These are phyloP conservation scores for Sylvia borin DNA, from an alignment of 2,797 vertebrate genomes.

Conservation along the genomic window DNA sequence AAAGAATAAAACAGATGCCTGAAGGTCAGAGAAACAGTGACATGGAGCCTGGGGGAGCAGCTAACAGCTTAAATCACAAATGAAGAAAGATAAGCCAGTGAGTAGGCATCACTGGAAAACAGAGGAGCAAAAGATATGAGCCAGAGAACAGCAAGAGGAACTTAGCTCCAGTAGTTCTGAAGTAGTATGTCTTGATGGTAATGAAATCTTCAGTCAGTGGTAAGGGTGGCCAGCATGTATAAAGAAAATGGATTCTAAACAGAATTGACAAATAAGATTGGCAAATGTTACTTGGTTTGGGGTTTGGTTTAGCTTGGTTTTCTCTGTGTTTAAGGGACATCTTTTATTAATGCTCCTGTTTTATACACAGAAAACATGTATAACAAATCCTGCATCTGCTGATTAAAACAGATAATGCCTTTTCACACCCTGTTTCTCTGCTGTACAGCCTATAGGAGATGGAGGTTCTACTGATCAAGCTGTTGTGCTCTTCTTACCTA, in stretches of 20 bases:
- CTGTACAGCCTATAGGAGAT: accelerated
- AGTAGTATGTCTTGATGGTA: neutral
- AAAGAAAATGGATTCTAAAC: neutral
- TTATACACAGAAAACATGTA: neutral
- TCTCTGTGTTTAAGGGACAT: neutral
- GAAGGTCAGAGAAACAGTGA: neutral
- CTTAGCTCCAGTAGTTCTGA: neutral
- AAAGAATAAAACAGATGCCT: neutral
- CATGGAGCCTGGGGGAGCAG: neutral
- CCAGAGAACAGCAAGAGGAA: neutral
- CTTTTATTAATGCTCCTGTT: neutral
- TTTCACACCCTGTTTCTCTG: neutral
- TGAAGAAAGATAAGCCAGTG: neutral
- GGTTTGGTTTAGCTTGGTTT: neutral
- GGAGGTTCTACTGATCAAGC: neutral
- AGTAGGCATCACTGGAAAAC: neutral
- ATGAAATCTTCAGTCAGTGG: neutral
- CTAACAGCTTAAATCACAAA: neutral
- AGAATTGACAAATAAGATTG: neutral
- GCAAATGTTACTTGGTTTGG: neutral
- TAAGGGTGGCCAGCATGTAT: neutral
- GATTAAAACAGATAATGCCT: neutral
- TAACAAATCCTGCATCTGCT: neutral
- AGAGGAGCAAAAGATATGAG: neutral
- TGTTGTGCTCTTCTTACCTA: neutral